phyloP scores from a whole-genome alignment of 2,797 vertebrate species.

The Arctocebus calabarensis region DNA sequence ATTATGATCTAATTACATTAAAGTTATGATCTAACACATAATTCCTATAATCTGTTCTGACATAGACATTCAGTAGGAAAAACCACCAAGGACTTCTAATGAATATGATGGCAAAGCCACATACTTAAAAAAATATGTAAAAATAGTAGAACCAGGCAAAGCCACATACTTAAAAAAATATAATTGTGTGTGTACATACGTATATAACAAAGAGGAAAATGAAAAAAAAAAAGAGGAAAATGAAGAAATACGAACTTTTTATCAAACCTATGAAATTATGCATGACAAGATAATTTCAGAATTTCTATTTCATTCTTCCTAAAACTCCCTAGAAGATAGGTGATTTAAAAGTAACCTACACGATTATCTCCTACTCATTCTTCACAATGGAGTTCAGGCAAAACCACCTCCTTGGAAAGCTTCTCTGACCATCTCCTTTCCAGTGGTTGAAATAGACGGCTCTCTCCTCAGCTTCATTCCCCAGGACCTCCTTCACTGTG shows the following conservation, averaged over 20 bases:
- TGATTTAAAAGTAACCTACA: constrained; percentile 64
- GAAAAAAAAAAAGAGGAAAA: not conserved
- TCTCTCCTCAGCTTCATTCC: not conserved
- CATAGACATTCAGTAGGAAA: not conserved
- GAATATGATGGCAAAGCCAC: not conserved
- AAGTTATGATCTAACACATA: not conserved
- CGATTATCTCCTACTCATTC: constrained; percentile 42
- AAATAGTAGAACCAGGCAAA: too few species aligned
- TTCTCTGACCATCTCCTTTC: not conserved
- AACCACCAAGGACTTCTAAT: not conserved
- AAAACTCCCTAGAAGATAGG: not conserved
- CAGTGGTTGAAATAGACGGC: not conserved
- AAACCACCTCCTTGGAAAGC: not conserved
- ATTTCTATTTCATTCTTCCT: constrained; percentile 5
- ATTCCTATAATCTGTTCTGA: not conserved
- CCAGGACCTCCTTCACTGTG: not conserved
- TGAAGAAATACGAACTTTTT: constrained; percentile 6
- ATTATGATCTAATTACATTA: not conserved
- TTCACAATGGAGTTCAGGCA: constrained; percentile 14
- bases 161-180: not conserved
- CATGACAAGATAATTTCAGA: constrained; percentile 67
- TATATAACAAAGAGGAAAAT: not conserved
- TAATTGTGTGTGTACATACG: not conserved
- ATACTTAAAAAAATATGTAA: not conserved
- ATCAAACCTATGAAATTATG: constrained; percentile 4